A percentile compares a stretch with the other conserved stretches of the same genome.
These are phyloP conservation scores for Turdus rufiventris DNA, from an alignment of 2,113 vertebrate genomes.

Conservation along the genomic window DNA sequence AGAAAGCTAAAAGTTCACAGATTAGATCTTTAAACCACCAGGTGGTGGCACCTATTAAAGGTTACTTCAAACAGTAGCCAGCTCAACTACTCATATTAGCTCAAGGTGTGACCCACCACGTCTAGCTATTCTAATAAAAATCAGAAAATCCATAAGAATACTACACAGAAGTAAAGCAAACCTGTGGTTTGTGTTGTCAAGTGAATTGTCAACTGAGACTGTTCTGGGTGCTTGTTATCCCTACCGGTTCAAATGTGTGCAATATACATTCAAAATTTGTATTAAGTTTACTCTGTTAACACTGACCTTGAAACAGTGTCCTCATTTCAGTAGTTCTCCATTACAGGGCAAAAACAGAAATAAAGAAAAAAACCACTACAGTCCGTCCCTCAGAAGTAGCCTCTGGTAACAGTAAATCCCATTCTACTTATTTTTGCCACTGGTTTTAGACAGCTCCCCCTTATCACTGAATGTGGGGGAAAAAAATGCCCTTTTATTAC, in stretches of 20 bases:
- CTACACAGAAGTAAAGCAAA: not conserved
- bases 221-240: not conserved
- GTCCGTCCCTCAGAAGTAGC: not conserved
- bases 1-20: not conserved
- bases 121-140: not conserved
- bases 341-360: not conserved
- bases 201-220: not conserved
- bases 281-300: not conserved
- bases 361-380: not conserved
- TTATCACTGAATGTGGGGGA: not conserved
- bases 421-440: not conserved
- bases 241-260: not conserved
- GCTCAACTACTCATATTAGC: not conserved
- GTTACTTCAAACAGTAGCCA: not conserved
- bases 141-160: not conserved
- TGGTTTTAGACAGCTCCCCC: not conserved
- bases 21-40: not conserved
- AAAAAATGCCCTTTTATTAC: not conserved
- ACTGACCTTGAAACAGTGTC: not conserved
- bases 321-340: not conserved
- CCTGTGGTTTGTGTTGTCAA: not conserved
- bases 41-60: not conserved
- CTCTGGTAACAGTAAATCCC: not conserved
- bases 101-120: not conserved
- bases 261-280: not conserved